Evolutionary conservation across 2,888 invertebrate species (phyloP).

Genomic region (Fissipunctia ypsillon): DNA sequence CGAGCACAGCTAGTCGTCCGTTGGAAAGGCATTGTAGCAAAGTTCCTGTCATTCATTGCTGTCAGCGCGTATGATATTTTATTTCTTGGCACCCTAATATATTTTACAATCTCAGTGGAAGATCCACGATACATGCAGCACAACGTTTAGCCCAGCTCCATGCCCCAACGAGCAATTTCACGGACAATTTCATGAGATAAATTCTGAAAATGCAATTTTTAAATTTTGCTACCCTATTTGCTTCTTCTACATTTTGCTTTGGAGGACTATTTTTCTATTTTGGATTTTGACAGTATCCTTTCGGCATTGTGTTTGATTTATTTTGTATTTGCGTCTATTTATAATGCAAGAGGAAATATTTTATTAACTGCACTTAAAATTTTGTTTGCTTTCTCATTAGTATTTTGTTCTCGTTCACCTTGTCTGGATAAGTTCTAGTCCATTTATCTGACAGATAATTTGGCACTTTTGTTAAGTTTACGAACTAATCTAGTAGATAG

Average conservation of each 20-base stretch:
- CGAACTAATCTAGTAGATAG: neutral
- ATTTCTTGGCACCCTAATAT: constrained; percentile 60
- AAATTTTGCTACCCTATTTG: constrained; percentile 68
- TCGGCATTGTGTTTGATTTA: constrained; percentile 40
- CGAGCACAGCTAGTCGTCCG: neutral
- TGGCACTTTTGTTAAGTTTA: neutral
- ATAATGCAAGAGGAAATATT: constrained; percentile 4
- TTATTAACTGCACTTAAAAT: neutral
- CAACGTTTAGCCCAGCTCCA: constrained; percentile 67
- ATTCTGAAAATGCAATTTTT: constrained; percentile 72
- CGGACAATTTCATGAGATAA: constrained; percentile 73
- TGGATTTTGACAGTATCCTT: constrained; percentile 49
- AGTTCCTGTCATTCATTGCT: constrained; percentile 30
- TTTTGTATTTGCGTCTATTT: constrained; percentile 32
- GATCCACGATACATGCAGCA: constrained; percentile 68
- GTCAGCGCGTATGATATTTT: constrained; percentile 47
- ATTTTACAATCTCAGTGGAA: constrained; percentile 59
- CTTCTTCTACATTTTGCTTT: constrained; percentile 41
- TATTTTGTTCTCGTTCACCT: neutral
- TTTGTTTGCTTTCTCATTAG: neutral
- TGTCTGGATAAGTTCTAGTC: neutral
- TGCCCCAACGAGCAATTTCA: constrained; percentile 72
- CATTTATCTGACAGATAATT: neutral
- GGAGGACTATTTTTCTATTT: constrained; percentile 53
- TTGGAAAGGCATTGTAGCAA: constrained; percentile 3